phyloP scores from a whole-genome alignment of 2,888 invertebrate species.

The Halocaridina rubra region DNA sequence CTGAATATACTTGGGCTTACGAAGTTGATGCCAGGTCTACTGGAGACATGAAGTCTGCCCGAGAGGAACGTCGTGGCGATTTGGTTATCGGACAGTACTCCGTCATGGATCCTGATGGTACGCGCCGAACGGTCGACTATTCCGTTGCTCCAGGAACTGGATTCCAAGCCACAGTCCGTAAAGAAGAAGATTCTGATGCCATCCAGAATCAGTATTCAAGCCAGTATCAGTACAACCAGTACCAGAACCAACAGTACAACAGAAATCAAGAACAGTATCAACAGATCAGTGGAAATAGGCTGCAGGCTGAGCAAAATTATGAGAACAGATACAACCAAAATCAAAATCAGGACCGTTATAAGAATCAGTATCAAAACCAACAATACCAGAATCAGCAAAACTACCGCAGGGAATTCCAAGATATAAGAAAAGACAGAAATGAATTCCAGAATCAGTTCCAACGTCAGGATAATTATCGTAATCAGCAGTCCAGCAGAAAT shows the following conservation, averaged over 20 bases:
- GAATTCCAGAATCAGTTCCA: neutral
- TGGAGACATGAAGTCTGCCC: slow-evolving; percentile 16
- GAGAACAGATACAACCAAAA: neutral
- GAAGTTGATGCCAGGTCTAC: slow-evolving; percentile 23
- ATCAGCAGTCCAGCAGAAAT: neutral
- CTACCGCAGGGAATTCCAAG: neutral
- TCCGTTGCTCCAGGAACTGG: slow-evolving; percentile 28
- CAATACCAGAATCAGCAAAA: neutral
- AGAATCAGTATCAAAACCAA: neutral
- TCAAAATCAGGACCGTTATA: neutral
- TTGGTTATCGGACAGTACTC: slow-evolving; percentile 31
- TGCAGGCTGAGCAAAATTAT: no score
- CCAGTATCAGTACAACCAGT: neutral
- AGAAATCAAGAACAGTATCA: slow-evolving; percentile 2
- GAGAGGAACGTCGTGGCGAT: slow-evolving; percentile 40
- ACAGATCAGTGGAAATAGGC: neutral
- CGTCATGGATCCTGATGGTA: slow-evolving; percentile 29
- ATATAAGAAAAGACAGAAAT: neutral
- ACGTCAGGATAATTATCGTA: neutral
- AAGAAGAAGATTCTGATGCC: neutral
- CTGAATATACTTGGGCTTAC: slow-evolving; percentile 31
- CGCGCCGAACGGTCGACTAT: slow-evolving; percentile 20
- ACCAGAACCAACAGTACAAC: neutral
- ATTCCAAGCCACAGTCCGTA: slow-evolving; percentile 30
- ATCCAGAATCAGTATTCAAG: neutral